phyloP scores from a whole-genome alignment of 2,113 vertebrate genomes.

The Sprattus sprattus region DNA sequence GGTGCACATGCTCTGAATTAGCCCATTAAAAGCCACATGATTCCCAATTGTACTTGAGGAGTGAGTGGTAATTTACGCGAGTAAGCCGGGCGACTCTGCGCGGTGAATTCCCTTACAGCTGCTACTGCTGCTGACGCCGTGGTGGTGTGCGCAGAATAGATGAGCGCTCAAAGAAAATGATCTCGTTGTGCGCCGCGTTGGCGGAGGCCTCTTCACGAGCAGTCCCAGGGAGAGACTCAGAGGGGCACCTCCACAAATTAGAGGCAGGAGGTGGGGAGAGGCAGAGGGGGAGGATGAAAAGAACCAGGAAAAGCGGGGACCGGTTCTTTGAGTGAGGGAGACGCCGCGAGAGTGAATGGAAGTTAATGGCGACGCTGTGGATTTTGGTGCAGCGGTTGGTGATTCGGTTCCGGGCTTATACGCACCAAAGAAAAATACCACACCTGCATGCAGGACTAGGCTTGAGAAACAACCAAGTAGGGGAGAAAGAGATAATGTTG shows the following conservation, averaged over 20 bases:
- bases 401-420: not conserved
- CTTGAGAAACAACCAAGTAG: not conserved
- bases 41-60: not conserved
- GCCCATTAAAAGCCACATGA: constrained; percentile 8
- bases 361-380: not conserved
- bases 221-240: not conserved
- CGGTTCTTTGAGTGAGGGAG: not conserved
- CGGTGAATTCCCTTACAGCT: not conserved
- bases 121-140: not conserved
- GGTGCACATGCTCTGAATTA: not conserved
- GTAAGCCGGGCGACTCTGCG: not conserved
- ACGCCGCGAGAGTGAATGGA: not conserved
- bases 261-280: not conserved
- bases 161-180: not conserved
- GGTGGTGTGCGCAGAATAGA: not conserved
- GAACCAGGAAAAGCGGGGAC: not conserved
- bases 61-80: not conserved
- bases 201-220: constrained; percentile 37
- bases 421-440: not conserved
- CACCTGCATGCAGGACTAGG: not conserved
- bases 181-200: not conserved
- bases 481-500: not conserved
- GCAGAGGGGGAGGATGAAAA: not conserved
- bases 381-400: not conserved
- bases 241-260: not conserved